These are phyloP conservation scores for Anhinga rufa DNA, from an alignment of 2,113 vertebrate genomes.

Conservation along the genomic window DNA sequence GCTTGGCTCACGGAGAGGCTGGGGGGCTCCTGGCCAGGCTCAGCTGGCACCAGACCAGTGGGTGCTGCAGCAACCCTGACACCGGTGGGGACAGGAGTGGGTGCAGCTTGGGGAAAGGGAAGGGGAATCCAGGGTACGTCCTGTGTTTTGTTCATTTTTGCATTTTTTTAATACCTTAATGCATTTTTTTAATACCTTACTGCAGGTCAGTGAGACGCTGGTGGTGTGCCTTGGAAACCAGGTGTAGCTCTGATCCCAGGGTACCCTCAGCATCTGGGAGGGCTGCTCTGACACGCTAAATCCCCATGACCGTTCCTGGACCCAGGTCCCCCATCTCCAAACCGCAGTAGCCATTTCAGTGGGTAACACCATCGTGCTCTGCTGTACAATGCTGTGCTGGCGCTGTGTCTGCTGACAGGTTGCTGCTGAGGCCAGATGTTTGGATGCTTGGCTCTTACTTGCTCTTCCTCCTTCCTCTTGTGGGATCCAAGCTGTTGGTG, in stretches of 20 bases:
- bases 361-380: rapidly evolving
- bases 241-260: not conserved
- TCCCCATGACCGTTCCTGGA: rapidly evolving
- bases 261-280: not conserved
- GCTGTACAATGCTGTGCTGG: rapidly evolving
- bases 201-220: not conserved
- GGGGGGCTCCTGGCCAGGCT: not conserved
- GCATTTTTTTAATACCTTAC: not conserved
- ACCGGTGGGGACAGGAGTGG: not conserved
- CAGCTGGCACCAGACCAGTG: not conserved
- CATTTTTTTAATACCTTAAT: not conserved
- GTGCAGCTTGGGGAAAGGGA: not conserved
- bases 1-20: not conserved
- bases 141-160: rapidly evolving
- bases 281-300: not conserved
- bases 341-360: not conserved
- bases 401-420: not conserved
- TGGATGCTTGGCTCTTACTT: not conserved
- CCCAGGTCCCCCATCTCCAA: not conserved
- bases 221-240: not conserved
- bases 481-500: not conserved
- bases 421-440: not conserved
- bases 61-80: not conserved
- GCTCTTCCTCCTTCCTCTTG: not conserved
- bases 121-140: not conserved